Evolutionary conservation across 35 echinoderm and acorn worm species (phyloP).

Genomic region (Ptychodera flava): DNA sequence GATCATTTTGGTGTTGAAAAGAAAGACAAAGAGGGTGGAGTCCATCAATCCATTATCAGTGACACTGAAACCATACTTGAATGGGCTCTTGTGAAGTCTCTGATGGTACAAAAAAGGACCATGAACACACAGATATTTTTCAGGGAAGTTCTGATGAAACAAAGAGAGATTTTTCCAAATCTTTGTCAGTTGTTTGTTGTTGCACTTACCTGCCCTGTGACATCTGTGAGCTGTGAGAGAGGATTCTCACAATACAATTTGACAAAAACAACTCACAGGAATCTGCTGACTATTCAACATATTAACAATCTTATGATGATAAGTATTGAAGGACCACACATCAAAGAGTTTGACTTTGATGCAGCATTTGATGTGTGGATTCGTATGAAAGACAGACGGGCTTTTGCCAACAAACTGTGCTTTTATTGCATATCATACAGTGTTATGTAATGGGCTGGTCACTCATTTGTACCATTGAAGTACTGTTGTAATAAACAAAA

Average conservation of each 20-base stretch:
- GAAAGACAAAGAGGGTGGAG: neutral
- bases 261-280: neutral
- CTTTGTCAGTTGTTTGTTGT: neutral
- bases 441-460: no score
- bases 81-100: neutral
- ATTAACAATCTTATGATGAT: neutral
- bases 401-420: no score
- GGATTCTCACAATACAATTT: neutral
- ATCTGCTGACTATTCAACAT: neutral
- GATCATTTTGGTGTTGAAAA: neutral
- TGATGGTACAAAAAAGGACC: neutral
- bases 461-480: no score
- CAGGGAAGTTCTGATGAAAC: neutral
- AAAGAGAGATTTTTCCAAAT: neutral
- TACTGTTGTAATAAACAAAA: no score
- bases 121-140: neutral
- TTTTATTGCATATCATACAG: no score
- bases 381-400: no score
- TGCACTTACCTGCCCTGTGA: neutral
- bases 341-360: conserved; percentile 6
- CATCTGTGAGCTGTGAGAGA: conserved; percentile 13
- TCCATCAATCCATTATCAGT: neutral
- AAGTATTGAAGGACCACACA: neutral
- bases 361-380: neutral
- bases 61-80: neutral